Evolutionary conservation across 2,888 invertebrate genomes (phyloP), one percentile per base, ranked within the genome.

Genomic region (Drosophila anceps): DNA sequence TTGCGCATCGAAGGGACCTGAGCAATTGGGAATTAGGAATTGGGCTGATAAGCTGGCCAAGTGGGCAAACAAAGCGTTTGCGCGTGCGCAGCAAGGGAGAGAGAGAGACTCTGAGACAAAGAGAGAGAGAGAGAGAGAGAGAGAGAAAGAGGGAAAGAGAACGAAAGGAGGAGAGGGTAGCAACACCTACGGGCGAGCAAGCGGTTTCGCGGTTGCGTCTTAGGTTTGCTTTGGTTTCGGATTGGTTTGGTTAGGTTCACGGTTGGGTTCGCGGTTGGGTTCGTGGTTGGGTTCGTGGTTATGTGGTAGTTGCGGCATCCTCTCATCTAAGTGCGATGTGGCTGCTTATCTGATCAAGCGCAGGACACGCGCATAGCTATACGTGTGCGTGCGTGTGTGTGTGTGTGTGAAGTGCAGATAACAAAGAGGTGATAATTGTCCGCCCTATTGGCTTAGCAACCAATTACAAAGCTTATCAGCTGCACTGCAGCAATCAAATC

Each of bases 371-470:
- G 78, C 55, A 39, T 66, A 59, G 27, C 13, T 63, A 6, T 59
- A 13, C 8, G n/a, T 20, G 33, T 27, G 31, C 20, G 31, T 31
- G 15, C n/a, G 20, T 29, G 27, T 59, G 54, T 44, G 69, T 44
- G 37, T 62, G 60, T 62, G 74, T 62, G 43, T 69, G 41, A 72
- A 62, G 59, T 68, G 62, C 2, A 82, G 87, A 91, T 88, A 89
- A 86, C 87, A 90, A 79, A 63, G 79, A 90, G 86, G 85, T 91
- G 91, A 89, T 91, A 91, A 91, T 91, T 91, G 90, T 82, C 81
- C 76, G 81, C 77, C 83, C 85, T 84, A 77, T 76, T 83, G 81
- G 82, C 74, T 76, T 79, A 81, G 86, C 83, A 88, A 77, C 86
- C 81, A 90, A 85, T 88, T 86, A 88, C 76, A 73, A 76, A 75